A percentile compares a stretch with the other conserved stretches of the same genome.
Conservation (phyloP, 2,888 invertebrate genomes). For the Drosophila formosana region DNA sequence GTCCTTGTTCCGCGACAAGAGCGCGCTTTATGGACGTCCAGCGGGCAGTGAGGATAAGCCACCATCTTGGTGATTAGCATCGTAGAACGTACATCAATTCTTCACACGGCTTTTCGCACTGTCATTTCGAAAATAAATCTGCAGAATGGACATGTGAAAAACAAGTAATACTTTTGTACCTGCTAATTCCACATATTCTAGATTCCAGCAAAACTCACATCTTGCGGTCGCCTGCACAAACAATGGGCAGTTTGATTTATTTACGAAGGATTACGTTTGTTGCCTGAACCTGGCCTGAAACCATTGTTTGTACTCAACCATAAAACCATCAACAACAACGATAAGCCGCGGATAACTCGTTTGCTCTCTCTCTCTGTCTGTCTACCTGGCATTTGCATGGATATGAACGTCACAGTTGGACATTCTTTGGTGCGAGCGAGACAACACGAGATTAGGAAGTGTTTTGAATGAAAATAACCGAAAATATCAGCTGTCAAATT, state of each 20-base stretch:
- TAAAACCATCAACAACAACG: slow-evolving; percentile 68
- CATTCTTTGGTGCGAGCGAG: slow-evolving; percentile 30
- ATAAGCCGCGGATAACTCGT: slow-evolving; percentile 72
- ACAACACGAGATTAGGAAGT: slow-evolving; percentile 6
- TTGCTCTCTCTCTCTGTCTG: slow-evolving; percentile 35
- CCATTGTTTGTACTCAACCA: slow-evolving; percentile 71
- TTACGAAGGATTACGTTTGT: slow-evolving; percentile 68
- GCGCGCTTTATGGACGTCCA: slow-evolving; percentile 90
- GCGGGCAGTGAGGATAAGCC: slow-evolving; percentile 88
- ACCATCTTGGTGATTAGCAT: slow-evolving; percentile 88
- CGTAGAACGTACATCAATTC: slow-evolving; percentile 3
- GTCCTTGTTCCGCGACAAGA: slow-evolving; percentile 91
- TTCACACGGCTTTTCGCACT: slow-evolving; percentile 32
- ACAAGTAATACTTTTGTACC: slow-evolving; percentile 8
- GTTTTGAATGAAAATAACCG: slow-evolving; percentile 34
- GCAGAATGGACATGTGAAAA: slow-evolving; percentile 60
- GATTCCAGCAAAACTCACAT: slow-evolving; percentile 17
- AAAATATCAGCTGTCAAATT: slow-evolving; percentile 36
- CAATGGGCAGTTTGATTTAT: slow-evolving; percentile 59
- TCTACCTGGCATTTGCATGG: slow-evolving; percentile 8
- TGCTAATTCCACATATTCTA: neutral
- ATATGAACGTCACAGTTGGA: slow-evolving; percentile 15
- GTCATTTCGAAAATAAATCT: slow-evolving; percentile 54
- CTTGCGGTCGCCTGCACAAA: slow-evolving; percentile 50
- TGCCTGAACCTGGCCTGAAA: slow-evolving; percentile 21